phyloP scores from a whole-genome alignment of 2,113 vertebrate species.

The Prunella fulvescens region DNA sequence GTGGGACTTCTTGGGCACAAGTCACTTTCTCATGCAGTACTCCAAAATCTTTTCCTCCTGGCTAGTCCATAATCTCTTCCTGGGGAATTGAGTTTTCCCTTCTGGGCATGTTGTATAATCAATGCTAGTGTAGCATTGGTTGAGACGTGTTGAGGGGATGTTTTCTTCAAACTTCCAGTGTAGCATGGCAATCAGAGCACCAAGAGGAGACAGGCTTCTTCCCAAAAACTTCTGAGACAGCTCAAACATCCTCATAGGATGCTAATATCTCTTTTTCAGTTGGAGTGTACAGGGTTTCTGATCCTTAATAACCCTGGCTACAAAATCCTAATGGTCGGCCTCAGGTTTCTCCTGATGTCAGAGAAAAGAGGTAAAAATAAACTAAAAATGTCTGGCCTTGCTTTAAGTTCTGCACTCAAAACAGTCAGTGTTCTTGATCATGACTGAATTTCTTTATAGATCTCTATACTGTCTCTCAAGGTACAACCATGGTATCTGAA shows the following conservation, averaged over 20 bases:
- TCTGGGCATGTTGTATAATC: neutral
- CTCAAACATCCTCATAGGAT: neutral
- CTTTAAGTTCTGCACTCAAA: neutral
- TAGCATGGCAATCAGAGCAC: rapidly evolving
- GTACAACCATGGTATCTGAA: neutral
- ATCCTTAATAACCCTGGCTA: neutral
- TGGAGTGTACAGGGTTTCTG: neutral
- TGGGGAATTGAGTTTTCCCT: neutral
- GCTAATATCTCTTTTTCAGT: neutral
- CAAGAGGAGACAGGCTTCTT: too few species aligned
- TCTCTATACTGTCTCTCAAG: neutral
- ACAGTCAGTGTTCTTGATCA: neutral
- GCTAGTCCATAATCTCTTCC: neutral
- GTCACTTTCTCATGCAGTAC: neutral
- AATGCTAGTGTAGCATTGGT: too few species aligned
- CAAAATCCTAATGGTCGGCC: neutral
- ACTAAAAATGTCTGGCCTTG: neutral
- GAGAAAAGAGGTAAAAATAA: neutral
- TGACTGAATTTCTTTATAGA: neutral
- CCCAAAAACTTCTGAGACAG: neutral
- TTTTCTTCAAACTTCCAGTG: neutral
- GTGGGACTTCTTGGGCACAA: neutral
- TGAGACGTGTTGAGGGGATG: rapidly evolving
- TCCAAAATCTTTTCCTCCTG: neutral
- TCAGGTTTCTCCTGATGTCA: rapidly evolving